phyloP scores from a whole-genome alignment of 2,797 vertebrate species.

The Characodon lateralis region DNA sequence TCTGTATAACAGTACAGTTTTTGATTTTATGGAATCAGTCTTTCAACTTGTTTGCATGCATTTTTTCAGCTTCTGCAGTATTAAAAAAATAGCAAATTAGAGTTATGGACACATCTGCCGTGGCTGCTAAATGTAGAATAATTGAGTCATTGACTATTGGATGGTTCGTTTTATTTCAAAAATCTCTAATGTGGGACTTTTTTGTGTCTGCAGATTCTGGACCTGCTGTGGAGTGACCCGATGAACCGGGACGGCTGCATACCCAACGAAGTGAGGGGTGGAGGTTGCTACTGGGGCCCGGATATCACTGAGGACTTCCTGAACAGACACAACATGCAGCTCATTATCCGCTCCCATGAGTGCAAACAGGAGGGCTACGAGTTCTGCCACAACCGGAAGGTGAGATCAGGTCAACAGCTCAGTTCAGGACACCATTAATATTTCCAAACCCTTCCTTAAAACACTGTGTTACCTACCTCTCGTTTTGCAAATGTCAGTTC shows the following conservation, averaged over 20 bases:
- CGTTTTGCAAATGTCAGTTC: neutral
- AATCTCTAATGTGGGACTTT: neutral
- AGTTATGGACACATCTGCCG: neutral
- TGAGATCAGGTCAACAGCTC: constrained; percentile 42
- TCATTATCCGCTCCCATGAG: constrained; percentile 94
- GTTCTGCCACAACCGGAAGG: constrained; percentile 92
- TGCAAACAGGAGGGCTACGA: constrained; percentile 96
- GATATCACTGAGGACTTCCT: constrained; percentile 89
- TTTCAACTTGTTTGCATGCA: neutral
- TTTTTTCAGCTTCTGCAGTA: neutral
- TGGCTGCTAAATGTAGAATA: neutral
- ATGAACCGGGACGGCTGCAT: constrained; percentile 87
- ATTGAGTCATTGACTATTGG: neutral
- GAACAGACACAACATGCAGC: constrained; percentile 85
- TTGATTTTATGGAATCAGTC: too few relatives aligned
- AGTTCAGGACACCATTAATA: neutral
- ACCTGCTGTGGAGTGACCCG: constrained; percentile 95
- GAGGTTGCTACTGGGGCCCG: constrained; percentile 95
- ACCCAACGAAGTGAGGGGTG: constrained; percentile 87
- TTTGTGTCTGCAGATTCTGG: constrained; percentile 81
- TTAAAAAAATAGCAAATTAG: neutral
- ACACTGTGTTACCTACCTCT: neutral
- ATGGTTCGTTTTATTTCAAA: neutral
- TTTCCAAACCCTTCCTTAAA: neutral
- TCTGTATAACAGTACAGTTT: neutral